These are phyloP conservation scores for Orcinus orca DNA, from an alignment of 2,113 vertebrate genomes.

Conservation along the genomic window DNA sequence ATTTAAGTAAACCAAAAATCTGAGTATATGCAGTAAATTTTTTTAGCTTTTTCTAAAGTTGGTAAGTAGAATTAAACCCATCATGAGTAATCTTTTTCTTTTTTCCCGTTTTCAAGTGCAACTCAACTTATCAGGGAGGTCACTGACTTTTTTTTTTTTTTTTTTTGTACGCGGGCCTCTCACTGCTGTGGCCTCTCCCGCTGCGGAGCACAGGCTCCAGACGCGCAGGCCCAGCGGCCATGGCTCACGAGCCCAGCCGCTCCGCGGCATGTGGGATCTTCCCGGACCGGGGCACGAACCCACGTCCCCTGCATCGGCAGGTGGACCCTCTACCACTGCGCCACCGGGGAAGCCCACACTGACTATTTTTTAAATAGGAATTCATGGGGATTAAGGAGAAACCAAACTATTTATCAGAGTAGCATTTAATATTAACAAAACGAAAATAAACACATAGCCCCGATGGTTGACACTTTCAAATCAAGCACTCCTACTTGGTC, in stretches of 20 bases:
- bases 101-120: background rate
- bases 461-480: background rate
- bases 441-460: background rate
- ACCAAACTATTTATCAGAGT: background rate
- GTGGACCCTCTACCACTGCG: too few species aligned
- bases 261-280: too few species aligned
- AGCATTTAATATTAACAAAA: slow-evolving; percentile 28
- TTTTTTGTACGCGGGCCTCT: too few species aligned
- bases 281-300: too few species aligned
- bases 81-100: background rate
- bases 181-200: too few species aligned
- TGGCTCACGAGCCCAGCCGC: too few species aligned
- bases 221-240: too few species aligned
- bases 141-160: background rate
- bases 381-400: background rate
- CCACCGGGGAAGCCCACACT: background rate
- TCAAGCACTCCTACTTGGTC: background rate
- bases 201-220: too few species aligned
- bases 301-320: too few species aligned
- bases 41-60: slow-evolving; percentile 2
- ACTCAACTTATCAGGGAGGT: background rate
- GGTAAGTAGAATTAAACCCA: background rate
- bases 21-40: background rate
- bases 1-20: background rate
- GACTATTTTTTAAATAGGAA: background rate